Conservation (phyloP, 2,797 vertebrate species). For the Oreortyx pictus region DNA sequence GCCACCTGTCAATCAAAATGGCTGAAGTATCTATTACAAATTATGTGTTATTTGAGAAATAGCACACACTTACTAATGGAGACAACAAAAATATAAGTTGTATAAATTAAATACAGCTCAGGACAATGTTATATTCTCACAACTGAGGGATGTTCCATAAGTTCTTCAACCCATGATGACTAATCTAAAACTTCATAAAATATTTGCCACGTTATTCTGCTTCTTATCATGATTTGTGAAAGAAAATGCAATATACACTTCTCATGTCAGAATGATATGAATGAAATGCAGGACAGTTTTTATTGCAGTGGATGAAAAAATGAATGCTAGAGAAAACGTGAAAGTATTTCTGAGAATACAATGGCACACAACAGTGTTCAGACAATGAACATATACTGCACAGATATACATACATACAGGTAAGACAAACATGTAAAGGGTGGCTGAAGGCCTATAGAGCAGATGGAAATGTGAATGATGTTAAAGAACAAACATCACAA, state of each 20-base stretch:
- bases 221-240: background rate
- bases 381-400: constrained; percentile 19
- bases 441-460: constrained; percentile 11
- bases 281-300: constrained; percentile 31
- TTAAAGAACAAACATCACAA: constrained; percentile 70
- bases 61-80: background rate
- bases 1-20: background rate
- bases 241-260: background rate
- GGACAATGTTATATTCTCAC: background rate
- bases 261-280: background rate
- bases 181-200: background rate
- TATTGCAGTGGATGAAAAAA: constrained; percentile 26
- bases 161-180: background rate
- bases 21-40: background rate
- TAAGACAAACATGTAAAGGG: constrained; percentile 17
- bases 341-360: background rate
- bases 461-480: constrained; percentile 12
- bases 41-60: background rate
- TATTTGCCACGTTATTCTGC: background rate
- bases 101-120: background rate
- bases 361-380: background rate
- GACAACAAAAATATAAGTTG: background rate
- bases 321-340: background rate
- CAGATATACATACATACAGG: constrained; percentile 1
- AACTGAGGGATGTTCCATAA: background rate